Evolutionary conservation across 2,113 vertebrate genomes (phyloP).

Genomic region (Theristicus caerulescens): DNA sequence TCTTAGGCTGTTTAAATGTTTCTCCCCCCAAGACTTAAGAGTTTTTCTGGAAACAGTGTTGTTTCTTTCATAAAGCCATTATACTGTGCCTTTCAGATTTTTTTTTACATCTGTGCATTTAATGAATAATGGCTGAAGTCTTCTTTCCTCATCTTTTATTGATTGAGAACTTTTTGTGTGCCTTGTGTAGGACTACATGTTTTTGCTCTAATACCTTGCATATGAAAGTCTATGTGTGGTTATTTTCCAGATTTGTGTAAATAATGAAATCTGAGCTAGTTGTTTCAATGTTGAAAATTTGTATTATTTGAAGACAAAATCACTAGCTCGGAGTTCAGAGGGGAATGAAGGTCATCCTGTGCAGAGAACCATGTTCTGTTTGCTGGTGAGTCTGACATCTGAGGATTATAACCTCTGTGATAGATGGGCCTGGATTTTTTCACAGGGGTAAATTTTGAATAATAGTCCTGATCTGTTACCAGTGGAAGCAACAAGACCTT

Average conservation of each 20-base stretch:
- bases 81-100: not conserved
- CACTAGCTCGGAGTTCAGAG: not conserved
- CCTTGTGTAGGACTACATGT: not conserved
- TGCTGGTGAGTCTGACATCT: not conserved
- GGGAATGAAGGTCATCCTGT: not conserved
- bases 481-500: not conserved
- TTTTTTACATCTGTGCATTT: not conserved
- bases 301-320: not conserved
- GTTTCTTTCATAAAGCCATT: slow-evolving; percentile 6
- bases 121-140: not conserved
- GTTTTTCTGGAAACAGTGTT: not conserved
- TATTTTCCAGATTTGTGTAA: not conserved
- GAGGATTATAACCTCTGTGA: not conserved
- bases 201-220: not conserved
- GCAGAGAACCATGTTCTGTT: not conserved
- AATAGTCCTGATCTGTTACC: not conserved
- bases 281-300: not conserved
- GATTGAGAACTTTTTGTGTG: not conserved
- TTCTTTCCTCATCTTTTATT: not conserved
- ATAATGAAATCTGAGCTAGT: not conserved
- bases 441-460: not conserved
- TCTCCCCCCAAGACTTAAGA: not conserved
- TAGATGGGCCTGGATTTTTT: not conserved
- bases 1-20: not conserved
- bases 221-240: not conserved